Conservation (phyloP, 2,113 vertebrate genomes). For the Microcebus jonahi region DNA sequence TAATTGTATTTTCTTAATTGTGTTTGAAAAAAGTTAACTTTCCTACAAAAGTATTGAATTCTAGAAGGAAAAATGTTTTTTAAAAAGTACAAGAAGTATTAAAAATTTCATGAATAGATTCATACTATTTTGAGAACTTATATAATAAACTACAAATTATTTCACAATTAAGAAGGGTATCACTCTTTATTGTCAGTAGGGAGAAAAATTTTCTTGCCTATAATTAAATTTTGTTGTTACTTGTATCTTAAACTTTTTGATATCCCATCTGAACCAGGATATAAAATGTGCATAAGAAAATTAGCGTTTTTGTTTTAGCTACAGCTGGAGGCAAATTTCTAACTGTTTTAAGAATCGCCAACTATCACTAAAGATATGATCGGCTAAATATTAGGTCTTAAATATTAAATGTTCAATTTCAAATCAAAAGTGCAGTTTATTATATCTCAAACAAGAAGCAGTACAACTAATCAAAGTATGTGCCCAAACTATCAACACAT, state of each 20-base stretch:
- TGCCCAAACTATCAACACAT: no score
- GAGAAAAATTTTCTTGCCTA: background rate
- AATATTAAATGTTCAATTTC: no score
- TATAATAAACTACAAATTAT: background rate
- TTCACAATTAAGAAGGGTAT: background rate
- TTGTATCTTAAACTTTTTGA: background rate
- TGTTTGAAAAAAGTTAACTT: background rate
- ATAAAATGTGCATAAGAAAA: background rate
- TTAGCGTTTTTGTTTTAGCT: background rate
- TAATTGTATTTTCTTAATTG: background rate
- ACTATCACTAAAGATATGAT: background rate
- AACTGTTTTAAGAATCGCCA: background rate
- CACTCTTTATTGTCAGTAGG: background rate
- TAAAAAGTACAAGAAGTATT: background rate
- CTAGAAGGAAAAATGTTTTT: background rate
- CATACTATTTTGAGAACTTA: background rate
- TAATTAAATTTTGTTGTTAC: background rate
- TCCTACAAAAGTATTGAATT: constrained; percentile 1
- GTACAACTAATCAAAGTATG: no score
- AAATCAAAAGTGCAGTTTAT: no score
- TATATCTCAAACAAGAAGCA: no score
- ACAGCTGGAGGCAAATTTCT: background rate
- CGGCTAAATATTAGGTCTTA: background rate
- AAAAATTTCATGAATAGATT: background rate
- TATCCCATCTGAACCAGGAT: background rate